A percentile compares a stretch with the other conserved stretches of the same genome.
Evolutionary conservation across 1,140 invertebrate species (phyloP).

Genomic region (Muscidifurax raptorellus): DNA sequence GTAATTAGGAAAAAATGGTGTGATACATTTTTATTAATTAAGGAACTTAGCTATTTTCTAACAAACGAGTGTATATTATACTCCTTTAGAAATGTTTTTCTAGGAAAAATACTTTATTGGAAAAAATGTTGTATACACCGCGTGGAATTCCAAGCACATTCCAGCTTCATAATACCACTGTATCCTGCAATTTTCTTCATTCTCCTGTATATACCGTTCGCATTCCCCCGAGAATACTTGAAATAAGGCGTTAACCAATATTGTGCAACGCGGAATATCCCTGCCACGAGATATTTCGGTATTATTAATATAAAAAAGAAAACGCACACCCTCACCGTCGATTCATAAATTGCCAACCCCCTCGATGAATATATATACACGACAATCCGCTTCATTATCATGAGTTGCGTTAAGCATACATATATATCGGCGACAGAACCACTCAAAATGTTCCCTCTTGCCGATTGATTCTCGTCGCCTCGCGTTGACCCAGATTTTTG

Average conservation of each 20-base stretch:
- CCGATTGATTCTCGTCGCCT: neutral
- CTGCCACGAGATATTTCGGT: neutral
- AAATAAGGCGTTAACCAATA: neutral
- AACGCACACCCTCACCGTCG: no score
- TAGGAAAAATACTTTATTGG: slow-evolving; percentile 20
- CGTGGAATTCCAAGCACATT: slow-evolving; percentile 22
- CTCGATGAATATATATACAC: no score
- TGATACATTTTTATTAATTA: no score
- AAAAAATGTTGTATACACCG: slow-evolving; percentile 19
- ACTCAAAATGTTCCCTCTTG: no score
- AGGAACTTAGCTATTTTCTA: neutral
- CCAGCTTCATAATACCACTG: slow-evolving; percentile 2
- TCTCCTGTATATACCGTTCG: neutral
- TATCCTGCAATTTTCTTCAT: slow-evolving; percentile 18
- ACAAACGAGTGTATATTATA: neutral
- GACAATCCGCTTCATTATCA: neutral
- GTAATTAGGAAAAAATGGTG: no score
- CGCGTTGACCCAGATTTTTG: neutral
- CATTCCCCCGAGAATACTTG: neutral
- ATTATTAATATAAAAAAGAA: neutral
- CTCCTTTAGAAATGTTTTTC: neutral
- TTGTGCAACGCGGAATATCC: neutral
- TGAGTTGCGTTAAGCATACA: neutral
- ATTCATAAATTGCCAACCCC: no score
- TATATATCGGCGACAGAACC: no score